phyloP scores from a whole-genome alignment of 1,140 invertebrate genomes.

The Drosophila triauraria region DNA sequence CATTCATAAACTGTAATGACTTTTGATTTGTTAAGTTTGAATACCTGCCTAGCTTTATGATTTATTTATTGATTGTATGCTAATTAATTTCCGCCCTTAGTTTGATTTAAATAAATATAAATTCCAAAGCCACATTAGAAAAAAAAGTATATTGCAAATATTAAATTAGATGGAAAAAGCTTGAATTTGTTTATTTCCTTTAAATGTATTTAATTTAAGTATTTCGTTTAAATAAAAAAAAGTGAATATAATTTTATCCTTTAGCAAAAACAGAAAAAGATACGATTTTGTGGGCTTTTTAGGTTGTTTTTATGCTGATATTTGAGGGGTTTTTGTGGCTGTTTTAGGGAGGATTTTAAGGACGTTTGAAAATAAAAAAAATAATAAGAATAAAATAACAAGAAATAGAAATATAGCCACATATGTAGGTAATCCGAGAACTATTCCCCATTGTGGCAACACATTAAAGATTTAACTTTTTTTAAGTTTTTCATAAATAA shows the following conservation, averaged over 20 bases:
- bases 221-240: neutral
- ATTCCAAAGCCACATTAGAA: neutral
- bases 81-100: constrained; percentile 57
- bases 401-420: too few species aligned
- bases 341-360: too few species aligned
- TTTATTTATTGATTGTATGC: constrained; percentile 50
- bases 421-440: too few species aligned
- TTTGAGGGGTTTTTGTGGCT: too few species aligned
- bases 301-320: too few species aligned
- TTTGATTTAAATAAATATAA: neutral
- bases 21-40: constrained; percentile 35
- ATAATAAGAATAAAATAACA: too few species aligned
- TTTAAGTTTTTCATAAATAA: neutral
- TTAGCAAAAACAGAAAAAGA: neutral
- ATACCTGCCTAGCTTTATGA: constrained; percentile 18
- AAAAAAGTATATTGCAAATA: neutral
- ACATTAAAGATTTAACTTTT: neutral
- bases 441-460: too few species aligned
- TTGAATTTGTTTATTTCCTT: neutral
- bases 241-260: neutral
- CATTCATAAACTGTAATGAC: constrained; percentile 15
- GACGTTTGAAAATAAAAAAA: too few species aligned
- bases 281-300: too few species aligned
- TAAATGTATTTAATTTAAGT: neutral
- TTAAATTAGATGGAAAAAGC: neutral